These are phyloP conservation scores for Hydrolagus affinis DNA, from an alignment of 2,113 vertebrate species.

Conservation along the genomic window DNA sequence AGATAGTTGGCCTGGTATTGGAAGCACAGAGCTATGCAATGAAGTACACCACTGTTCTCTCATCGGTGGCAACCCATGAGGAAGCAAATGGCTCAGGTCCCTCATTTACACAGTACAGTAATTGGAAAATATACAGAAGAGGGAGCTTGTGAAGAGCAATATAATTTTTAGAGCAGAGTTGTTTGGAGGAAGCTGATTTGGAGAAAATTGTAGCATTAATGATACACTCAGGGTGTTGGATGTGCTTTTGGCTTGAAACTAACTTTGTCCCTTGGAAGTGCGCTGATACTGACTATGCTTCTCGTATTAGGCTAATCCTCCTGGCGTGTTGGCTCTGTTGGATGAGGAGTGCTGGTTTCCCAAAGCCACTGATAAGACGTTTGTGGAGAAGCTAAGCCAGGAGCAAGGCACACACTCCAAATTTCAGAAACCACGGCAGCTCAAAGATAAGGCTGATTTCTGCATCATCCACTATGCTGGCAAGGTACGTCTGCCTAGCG, in stretches of 20 bases:
- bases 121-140: background rate
- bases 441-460: constrained; percentile 96
- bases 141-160: background rate
- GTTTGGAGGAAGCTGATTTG: background rate
- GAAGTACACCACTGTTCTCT: too few species aligned
- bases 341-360: constrained; percentile 99
- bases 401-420: constrained; percentile 93
- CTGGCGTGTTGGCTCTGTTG: constrained; percentile 83
- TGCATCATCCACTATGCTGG: constrained; percentile 97
- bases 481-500: constrained; percentile 56
- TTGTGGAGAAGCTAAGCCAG: constrained; percentile 90
- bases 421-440: constrained; percentile 88
- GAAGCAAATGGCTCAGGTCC: background rate
- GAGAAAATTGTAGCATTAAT: background rate
- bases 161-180: too few species aligned
- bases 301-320: constrained; percentile 76
- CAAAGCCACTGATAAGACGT: constrained; percentile 93
- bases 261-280: background rate
- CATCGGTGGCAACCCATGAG: too few species aligned
- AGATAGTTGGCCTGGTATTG: background rate
- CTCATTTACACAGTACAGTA: background rate
- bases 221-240: background rate
- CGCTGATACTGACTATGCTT: background rate
- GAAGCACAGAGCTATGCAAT: background rate
- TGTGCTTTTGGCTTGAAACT: background rate